These are phyloP conservation scores for Poeciliopsis paucimaculata DNA, from an alignment of 2,797 vertebrate genomes.

Conservation along the genomic window DNA sequence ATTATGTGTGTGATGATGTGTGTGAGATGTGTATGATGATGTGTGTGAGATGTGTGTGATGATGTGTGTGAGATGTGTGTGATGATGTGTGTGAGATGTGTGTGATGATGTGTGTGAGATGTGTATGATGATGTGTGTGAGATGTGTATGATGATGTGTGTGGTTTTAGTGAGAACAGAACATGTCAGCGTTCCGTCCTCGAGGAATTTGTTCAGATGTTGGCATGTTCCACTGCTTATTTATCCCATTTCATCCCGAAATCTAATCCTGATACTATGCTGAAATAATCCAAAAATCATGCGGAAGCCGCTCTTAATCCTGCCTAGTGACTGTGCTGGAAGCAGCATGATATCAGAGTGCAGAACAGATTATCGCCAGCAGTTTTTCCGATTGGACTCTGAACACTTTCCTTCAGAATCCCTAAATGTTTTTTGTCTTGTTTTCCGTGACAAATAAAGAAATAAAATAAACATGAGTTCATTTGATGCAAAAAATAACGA, in stretches of 20 bases:
- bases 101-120: no score
- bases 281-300: conserved; percentile 67
- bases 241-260: conserved; percentile 50
- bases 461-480: background rate
- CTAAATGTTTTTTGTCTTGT: background rate
- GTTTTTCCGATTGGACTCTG: background rate
- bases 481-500: background rate
- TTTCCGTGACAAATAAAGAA: background rate
- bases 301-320: conserved; percentile 50
- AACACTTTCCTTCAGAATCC: background rate
- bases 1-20: no score
- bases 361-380: conserved; percentile 26
- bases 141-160: no score
- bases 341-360: conserved; percentile 31
- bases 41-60: no score
- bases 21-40: no score
- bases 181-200: conserved; percentile 33
- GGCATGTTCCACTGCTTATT: conserved; percentile 26
- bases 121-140: no score
- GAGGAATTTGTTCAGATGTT: conserved; percentile 33
- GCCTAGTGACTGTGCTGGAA: conserved; percentile 26
- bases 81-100: no score
- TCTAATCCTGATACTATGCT: conserved; percentile 58
- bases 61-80: no score
- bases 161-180: conserved; percentile 3